Base-by-base conservation (phyloP, 2,797 vertebrate genomes). In the Odontamblyopus rebecca region DNA sequence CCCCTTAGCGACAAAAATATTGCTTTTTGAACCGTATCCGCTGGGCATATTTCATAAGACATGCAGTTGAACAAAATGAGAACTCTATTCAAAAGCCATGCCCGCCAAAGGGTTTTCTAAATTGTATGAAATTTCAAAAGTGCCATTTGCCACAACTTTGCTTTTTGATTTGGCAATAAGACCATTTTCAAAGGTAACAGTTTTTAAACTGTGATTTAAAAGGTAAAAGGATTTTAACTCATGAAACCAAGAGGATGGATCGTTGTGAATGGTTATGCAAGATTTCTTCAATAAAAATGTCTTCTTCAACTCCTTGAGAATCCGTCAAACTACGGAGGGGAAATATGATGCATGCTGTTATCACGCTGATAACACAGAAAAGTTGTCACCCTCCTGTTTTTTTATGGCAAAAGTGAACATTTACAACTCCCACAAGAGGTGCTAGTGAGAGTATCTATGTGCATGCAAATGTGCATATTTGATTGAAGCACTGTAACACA, bases 331-430 rank as follows among this genome's bases (percentile, higher is more conserved):
- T 71, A 76, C 35, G 74, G 67, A 29, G 57, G 23, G 35, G 51
- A 68, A 59, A 73, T 54, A 41, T 3, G 1, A 79, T 61, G 70
- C 67, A 75, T 71, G 51, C 75, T 82, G 60, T 76, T 53, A 27
- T 82, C 75, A 78, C 38, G 23, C 16, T 32, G 35, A 53, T 67
- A 29, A 44, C 15, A 66, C 78, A 75, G 30, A 41, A 80, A 82
- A 72, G 78, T 77, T 82, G 75, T 85, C 80, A 77, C 27, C 38
- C 67, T 68, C 12, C 73, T 83, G 77, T 81, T 69, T 67, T 76
- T 63, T 87, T 73, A 61, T 26, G 30, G 68, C 73, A 61, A 23
- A 71, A 71, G 57, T 18, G 69, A 57, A 65, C 50, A 65, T 64
- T 73, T 77, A 54, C n/a, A n/a, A 11, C 5, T 8, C n/a, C 6